Conservation (phyloP, 1,140 invertebrate species). For the Hyles vespertilio region DNA sequence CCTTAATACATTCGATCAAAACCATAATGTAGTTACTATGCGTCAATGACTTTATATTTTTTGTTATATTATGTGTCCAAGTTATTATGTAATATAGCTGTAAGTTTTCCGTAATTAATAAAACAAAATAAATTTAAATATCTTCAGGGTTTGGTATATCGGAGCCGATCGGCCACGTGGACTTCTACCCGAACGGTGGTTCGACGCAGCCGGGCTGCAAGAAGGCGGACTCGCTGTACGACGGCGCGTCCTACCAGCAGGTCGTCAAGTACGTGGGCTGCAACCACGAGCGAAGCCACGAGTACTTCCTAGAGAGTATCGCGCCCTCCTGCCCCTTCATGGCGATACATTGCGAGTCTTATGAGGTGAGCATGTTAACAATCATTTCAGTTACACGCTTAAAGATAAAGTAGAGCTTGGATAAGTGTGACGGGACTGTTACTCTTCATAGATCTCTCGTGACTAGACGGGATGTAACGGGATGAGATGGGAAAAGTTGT, state of each 20-base stretch:
- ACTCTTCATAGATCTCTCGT: too few relatives aligned
- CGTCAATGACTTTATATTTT: too few relatives aligned
- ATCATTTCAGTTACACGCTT: not conserved
- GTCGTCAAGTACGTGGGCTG: slow-evolving; percentile 87
- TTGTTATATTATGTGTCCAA: too few relatives aligned
- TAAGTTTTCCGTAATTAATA: too few relatives aligned
- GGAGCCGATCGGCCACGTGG: slow-evolving; percentile 89
- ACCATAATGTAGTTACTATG: too few relatives aligned
- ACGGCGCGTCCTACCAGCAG: slow-evolving; percentile 77
- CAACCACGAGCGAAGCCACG: slow-evolving; percentile 89
- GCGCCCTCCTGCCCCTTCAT: slow-evolving; percentile 84
- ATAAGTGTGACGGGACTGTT: too few relatives aligned
- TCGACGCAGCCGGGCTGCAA: slow-evolving; percentile 90
- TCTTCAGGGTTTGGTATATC: slow-evolving; percentile 84
- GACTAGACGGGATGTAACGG: too few relatives aligned
- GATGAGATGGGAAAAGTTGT: too few relatives aligned
- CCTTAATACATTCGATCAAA: too few relatives aligned
- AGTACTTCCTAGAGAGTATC: slow-evolving; percentile 92
- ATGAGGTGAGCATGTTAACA: slow-evolving; percentile 78
- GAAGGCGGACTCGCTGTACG: slow-evolving; percentile 82
- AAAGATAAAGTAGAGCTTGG: not conserved
- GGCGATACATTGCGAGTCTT: slow-evolving; percentile 86
- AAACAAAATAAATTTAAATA: too few relatives aligned
- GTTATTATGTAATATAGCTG: too few relatives aligned
- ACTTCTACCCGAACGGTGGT: slow-evolving; percentile 94